Conservation (phyloP, 2,113 vertebrate genomes). For the Pavo muticus region DNA sequence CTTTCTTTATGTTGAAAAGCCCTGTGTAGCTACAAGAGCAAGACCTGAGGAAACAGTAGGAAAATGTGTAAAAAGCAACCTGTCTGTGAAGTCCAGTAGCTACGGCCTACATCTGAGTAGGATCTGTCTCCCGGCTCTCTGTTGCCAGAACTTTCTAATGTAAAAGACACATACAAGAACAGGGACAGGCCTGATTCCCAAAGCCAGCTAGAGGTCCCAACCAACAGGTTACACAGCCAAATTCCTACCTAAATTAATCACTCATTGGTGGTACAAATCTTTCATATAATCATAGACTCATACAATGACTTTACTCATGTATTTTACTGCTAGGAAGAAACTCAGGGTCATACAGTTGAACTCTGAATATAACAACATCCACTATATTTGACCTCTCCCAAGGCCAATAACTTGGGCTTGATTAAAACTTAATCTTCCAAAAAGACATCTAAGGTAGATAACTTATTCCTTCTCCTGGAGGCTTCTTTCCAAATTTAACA, state of each 20-base stretch:
- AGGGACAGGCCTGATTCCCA: background rate
- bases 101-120: background rate
- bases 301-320: background rate
- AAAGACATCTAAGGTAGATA: background rate
- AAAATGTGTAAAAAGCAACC: background rate
- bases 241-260: background rate
- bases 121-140: background rate
- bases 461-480: background rate
- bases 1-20: background rate
- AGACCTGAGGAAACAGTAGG: background rate
- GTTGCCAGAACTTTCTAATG: background rate
- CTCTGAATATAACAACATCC: background rate
- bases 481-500: background rate
- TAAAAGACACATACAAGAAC: background rate
- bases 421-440: background rate
- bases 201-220: background rate
- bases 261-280: background rate
- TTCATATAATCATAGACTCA: background rate
- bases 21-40: background rate
- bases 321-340: background rate
- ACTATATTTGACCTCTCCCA: background rate
- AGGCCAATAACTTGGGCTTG: background rate
- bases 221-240: background rate
- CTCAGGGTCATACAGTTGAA: background rate
- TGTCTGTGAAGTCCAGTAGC: background rate